These are phyloP conservation scores for Doris montereyensis DNA, from an alignment of 2,888 invertebrate genomes.

Conservation along the genomic window DNA sequence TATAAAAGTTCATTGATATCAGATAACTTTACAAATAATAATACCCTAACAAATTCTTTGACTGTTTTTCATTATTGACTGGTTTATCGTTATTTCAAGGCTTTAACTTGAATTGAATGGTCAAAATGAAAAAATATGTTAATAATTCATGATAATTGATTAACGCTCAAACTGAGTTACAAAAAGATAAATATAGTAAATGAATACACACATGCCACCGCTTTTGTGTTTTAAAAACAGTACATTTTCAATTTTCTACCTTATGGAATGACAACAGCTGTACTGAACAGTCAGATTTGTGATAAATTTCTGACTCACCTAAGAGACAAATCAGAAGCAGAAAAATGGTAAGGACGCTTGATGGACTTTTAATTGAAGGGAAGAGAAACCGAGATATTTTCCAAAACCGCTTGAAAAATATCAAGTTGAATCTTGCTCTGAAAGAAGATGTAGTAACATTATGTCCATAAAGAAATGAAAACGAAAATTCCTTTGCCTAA, in stretches of 20 bases:
- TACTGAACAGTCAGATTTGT: no score
- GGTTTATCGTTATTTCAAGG: neutral
- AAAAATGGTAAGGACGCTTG: constrained; percentile 66
- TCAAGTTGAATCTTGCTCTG: constrained; percentile 68
- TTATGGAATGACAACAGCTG: no score
- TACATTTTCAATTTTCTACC: no score
- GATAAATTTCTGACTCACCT: constrained; percentile 69
- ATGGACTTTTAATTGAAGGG: constrained; percentile 66
- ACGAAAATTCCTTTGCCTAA: no score
- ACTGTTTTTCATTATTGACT: neutral
- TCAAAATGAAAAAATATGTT: no score
- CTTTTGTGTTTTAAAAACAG: no score
- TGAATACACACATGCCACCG: neutral
- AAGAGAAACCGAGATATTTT: constrained; percentile 70
- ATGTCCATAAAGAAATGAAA: neutral
- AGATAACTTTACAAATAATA: neutral
- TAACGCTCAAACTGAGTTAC: no score
- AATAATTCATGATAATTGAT: no score
- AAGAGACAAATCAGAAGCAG: constrained; percentile 69
- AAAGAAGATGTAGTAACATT: constrained; percentile 38
- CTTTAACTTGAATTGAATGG: no score
- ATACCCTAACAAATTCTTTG: neutral
- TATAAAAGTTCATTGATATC: neutral
- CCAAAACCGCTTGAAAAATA: constrained; percentile 71
- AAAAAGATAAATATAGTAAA: no score